Evolutionary conservation across 2,113 vertebrate genomes (phyloP), one percentile per base, ranked within the genome.

Genomic region (Ochotona curzoniae): DNA sequence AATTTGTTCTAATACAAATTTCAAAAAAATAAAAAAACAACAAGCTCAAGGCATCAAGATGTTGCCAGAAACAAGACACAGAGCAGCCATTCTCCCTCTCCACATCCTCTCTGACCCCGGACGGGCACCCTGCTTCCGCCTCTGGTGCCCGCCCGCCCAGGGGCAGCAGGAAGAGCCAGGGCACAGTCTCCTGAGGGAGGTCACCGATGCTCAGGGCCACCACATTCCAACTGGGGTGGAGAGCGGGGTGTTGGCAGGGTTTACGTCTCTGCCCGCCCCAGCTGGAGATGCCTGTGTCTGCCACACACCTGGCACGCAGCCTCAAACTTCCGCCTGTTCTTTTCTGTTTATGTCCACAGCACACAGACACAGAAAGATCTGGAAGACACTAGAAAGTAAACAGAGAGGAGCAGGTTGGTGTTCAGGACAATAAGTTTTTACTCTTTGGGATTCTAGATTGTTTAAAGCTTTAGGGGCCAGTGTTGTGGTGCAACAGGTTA

Each of bases 341-440:
- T 1, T 44, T 5, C 47, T 60, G 74, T 32, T 80, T 10, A 67
- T 57, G 73, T 66, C 69, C 8, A 71, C 49, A 2, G 70, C 4
- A 60, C 26, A 63, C 28, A 30, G 26, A 60, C 25, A 85, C 47
- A 60, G n/a, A 71, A 5, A 71, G 1, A 75, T 21, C 61, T 73
- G 17, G 54, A 91, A 89, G 47, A 73, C 14, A 63, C 18, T 23
- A 64, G 84, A 75, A 12, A 0, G 2, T 30, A 84, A 80, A 63
- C 8, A 80, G 61, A 75, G 11, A 10, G 8, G 3, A 71, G 7
- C 26, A 71, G 10, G 17, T 71, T 67, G 15, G 66, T 90, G 61
- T 57, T 84, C 57, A 94, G 18, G 60, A 49, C 57, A 75, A 66
- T 64, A 69, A 67, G 9, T 76, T 83, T 95, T 80, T 70, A 79